These are phyloP conservation scores for Drosophila mimetica DNA, from an alignment of 2,888 invertebrate species.

Conservation along the genomic window DNA sequence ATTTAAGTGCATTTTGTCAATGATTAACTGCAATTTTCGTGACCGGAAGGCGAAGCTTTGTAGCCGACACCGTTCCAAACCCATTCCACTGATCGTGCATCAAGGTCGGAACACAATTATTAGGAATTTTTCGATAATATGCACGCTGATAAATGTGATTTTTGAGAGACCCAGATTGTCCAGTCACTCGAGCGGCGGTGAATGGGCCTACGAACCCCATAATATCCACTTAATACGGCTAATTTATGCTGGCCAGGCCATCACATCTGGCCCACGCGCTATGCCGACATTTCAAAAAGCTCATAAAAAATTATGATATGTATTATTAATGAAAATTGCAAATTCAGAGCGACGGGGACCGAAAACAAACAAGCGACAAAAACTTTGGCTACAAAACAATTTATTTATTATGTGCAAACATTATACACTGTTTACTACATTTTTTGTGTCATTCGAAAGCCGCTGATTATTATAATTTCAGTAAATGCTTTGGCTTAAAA, in stretches of 20 bases:
- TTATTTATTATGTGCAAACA: slow-evolving; percentile 65
- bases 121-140: slow-evolving; percentile 28
- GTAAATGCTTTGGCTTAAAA: slow-evolving; percentile 47
- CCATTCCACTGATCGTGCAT: slow-evolving; percentile 48
- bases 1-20: slow-evolving; percentile 41
- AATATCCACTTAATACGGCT: slow-evolving; percentile 55
- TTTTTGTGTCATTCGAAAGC: slow-evolving; percentile 30
- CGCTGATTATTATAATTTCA: slow-evolving; percentile 53
- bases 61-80: slow-evolving; percentile 53
- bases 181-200: slow-evolving; percentile 37
- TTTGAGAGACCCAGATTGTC: slow-evolving; percentile 29
- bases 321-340: slow-evolving; percentile 63
- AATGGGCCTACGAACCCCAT: slow-evolving; percentile 56
- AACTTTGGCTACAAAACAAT: slow-evolving; percentile 35
- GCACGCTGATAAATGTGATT: neutral
- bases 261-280: slow-evolving; percentile 44
- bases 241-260: slow-evolving; percentile 68
- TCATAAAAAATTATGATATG: slow-evolving; percentile 54
- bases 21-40: slow-evolving; percentile 50
- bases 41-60: slow-evolving; percentile 67
- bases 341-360: slow-evolving; percentile 43
- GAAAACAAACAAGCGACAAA: slow-evolving; percentile 10
- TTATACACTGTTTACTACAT: slow-evolving; percentile 49
- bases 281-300: slow-evolving; percentile 32
- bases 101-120: slow-evolving; percentile 32